phyloP scores from a whole-genome alignment of 2,888 invertebrate species.

The Agonopterix alstromeriana region DNA sequence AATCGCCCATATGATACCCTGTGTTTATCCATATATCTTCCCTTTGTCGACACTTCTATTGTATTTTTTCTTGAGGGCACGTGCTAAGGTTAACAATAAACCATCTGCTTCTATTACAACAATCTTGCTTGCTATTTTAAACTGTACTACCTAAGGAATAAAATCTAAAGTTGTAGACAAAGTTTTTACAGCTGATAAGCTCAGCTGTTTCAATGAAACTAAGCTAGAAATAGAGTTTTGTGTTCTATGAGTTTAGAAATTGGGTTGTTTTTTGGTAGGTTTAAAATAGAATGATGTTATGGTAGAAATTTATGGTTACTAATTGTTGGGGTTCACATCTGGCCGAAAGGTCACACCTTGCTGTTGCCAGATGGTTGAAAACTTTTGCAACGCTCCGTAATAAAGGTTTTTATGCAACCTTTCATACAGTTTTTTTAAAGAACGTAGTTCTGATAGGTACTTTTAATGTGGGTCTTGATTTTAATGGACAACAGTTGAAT shows the following conservation, averaged over 20 bases:
- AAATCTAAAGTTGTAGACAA: neutral
- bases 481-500: too few species aligned
- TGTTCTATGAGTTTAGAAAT: neutral
- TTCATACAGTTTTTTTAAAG: too few species aligned
- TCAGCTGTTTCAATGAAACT: neutral
- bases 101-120: neutral
- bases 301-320: neutral
- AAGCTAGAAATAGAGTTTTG: neutral
- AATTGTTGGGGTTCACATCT: slow-evolving; percentile 4
- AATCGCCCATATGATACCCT: too few species aligned
- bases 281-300: neutral
- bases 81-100: neutral
- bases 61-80: neutral
- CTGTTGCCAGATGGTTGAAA: too few species aligned
- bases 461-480: too few species aligned
- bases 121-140: neutral
- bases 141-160: neutral
- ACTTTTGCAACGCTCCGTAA: too few species aligned
- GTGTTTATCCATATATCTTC: too few species aligned
- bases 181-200: neutral
- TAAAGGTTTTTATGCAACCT: too few species aligned
- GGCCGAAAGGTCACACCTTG: slow-evolving; percentile 8
- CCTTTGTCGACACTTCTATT: neutral
- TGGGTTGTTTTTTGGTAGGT: neutral
- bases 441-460: too few species aligned